Base-by-base conservation (phyloP, 2,888 invertebrate genomes). In the Ischnura elegans region DNA sequence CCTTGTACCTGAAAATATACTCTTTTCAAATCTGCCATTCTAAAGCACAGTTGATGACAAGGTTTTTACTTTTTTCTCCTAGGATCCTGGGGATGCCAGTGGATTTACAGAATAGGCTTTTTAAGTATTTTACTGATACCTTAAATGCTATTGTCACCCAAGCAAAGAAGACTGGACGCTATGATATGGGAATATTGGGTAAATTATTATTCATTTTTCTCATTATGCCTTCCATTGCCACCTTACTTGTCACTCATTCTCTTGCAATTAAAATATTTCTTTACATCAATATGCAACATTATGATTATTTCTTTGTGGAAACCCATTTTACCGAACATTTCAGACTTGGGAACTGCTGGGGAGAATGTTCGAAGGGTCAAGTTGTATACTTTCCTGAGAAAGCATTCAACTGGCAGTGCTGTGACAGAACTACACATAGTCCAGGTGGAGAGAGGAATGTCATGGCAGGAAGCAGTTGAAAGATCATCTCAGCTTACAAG, bases 81-180 rank as follows among this genome's bases (percentile, higher is more conserved):
- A 96, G 97, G 93, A 99, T 99, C 95, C 97, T 99, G 94, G 99
- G 99, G 55, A 98, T 99, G 98, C 99, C 99, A 0, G 99, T 99
- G 6, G 98, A 99, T 93, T 96, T 99, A 93, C 99, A 99, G 96
- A 99, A 99, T 96, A 97, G 98, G 90, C 96, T 99, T 3, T 99
- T 99, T 96, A 98, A 99, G 95, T 99, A 99, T 96, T 99, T 99
- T 96, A 99, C 99, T 0, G 99, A 99, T 95, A 99, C 99, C 0
- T 97, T 99, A 94, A 97, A 98, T 43, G 98, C 99, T 0, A 98
- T 99, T 94, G 98, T 99, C 94, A 97, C 98, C 94, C 98, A 99
- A 96, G 99, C 99, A 94, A 98, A 99, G 95, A 98, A 98, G 95
- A 98, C 98, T 95, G 99, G 99, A 0, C 97, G 99, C 76, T 99